Conservation (phyloP, 1,140 invertebrate genomes). For the Carcinoscorpius rotundicauda region DNA sequence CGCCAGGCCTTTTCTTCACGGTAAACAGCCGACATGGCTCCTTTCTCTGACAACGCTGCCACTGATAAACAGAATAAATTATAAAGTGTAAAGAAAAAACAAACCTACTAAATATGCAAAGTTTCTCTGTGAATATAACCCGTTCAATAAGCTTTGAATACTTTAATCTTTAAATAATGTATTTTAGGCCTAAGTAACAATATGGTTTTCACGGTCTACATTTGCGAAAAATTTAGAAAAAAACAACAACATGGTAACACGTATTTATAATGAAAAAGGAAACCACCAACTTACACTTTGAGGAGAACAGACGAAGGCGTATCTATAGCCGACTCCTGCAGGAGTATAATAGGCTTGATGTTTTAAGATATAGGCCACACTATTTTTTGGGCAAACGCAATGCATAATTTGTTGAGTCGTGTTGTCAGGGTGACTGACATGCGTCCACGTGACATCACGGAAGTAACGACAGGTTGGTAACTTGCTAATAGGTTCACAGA, state of each 20-base stretch:
- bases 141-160: no score
- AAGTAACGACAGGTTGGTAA: conserved; percentile 62
- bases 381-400: conserved; percentile 70
- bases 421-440: conserved; percentile 61
- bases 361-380: conserved; percentile 72
- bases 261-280: no score
- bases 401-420: conserved; percentile 70
- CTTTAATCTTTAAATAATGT: no score
- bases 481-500: conserved; percentile 69
- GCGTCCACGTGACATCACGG: conserved; percentile 78
- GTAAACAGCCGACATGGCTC: conserved; percentile 81
- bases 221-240: no score
- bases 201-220: no score
- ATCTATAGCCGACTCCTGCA: conserved; percentile 51
- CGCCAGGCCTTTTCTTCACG: conserved; percentile 61
- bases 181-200: no score
- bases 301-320: conserved; percentile 81
- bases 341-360: conserved; percentile 48
- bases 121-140: no score
- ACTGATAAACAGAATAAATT: conserved; percentile 38
- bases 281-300: conserved; percentile 57
- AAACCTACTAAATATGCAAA: no score
- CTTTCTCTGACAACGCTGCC: conserved; percentile 67
- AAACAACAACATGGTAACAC: no score
- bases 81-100: no score